Evolutionary conservation across 1,140 invertebrate species (phyloP), one percentile per base, ranked within the genome.

Genomic region (Hormaphis cornu): DNA sequence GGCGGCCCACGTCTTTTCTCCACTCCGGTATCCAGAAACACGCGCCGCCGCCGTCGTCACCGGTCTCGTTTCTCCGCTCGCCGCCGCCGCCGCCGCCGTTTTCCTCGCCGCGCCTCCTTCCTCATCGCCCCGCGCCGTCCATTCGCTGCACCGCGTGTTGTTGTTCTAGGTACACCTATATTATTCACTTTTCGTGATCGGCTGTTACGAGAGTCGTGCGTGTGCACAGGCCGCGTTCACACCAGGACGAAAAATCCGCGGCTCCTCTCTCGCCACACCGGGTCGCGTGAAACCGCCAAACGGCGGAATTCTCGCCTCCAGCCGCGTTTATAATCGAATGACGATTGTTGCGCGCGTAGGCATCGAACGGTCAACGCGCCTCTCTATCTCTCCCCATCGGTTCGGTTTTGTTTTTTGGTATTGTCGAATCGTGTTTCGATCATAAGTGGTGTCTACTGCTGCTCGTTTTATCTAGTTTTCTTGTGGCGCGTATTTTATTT

Each of bases 181-280:
- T 9, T 63, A 48, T 66, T 66, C 61, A 48, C 61, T 66, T n/a
- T 66, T 66, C 61, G 61, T 66, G 61, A 66, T 66, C 61, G 42
- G 59, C 18, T n/a, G 44, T 46, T 48, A 48, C 26, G 42, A 22
- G 28, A 20, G 26, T 20, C 44, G 24, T 66, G 30, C 35, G 44
- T 8, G 7, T 16, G 28, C 7, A n/a, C n/a, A n/a, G n/a, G 28
- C 44, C 3, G 61, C 61, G 61, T 66, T 66, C 42, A 66, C 61
- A 66, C 42, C 40, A 26, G 58, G 40, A 40, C 54, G 16, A 5
- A 44, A 18, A n/a, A 24, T 20, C 40, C 54, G 22, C 22, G 20
- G 14, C 20, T 2, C n/a, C 26, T 16, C 16, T 12, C 16, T 53
- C 16, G 33, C 24, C 40, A 12, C 3, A 30, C 14, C 52, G n/a